A percentile compares a stretch with the other conserved stretches of the same genome.
Evolutionary conservation across 2,888 invertebrate genomes (phyloP).

Genomic region (Caenorhabditis imperialis): DNA sequence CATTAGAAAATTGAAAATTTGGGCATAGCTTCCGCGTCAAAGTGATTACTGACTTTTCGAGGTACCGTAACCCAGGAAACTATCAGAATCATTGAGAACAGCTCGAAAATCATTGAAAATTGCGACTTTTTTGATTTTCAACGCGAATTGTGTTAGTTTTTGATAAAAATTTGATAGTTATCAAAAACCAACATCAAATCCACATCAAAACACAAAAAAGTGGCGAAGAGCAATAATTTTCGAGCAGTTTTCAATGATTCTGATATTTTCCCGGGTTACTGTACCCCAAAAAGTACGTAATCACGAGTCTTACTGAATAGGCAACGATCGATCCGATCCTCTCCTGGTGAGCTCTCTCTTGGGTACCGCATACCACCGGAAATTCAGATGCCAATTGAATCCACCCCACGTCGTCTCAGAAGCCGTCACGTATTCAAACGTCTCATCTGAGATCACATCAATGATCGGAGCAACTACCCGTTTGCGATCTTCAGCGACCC

Average conservation of each 20-base stretch:
- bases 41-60: no score
- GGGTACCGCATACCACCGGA: constrained; percentile 94
- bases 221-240: no score
- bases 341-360: constrained; percentile 95
- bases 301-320: constrained; percentile 58
- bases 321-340: constrained; percentile 84
- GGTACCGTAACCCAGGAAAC: no score
- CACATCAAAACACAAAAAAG: no score
- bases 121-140: no score
- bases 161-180: neutral
- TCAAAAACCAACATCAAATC: neutral
- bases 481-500: constrained; percentile 89
- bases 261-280: no score
- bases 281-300: no score
- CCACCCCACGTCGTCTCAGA: constrained; percentile 99
- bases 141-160: no score
- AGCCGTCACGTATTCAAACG: constrained; percentile 97
- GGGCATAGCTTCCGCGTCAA: no score
- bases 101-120: no score
- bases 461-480: constrained; percentile 70
- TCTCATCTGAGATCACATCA: constrained; percentile 85
- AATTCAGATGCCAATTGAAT: constrained; percentile 99
- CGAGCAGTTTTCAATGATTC: no score
- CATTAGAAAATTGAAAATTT: neutral
- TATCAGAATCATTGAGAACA: neutral